These are phyloP conservation scores for Globicephala melas DNA, from an alignment of 2,113 vertebrate genomes.

Conservation along the genomic window DNA sequence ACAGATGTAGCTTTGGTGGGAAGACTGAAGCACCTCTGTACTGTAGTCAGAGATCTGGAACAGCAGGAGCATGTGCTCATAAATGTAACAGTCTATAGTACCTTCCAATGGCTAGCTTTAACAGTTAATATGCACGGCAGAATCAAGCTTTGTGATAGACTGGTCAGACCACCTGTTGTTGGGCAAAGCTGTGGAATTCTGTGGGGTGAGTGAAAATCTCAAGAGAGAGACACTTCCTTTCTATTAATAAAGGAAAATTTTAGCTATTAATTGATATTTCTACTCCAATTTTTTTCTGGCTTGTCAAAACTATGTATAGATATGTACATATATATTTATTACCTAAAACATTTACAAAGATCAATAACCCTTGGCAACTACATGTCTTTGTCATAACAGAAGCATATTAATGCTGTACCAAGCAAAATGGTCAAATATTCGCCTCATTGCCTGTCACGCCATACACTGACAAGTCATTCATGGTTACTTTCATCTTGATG, in stretches of 20 bases:
- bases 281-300: background rate
- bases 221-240: background rate
- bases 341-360: background rate
- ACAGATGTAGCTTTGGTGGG: background rate
- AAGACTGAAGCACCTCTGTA: background rate
- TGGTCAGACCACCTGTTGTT: background rate
- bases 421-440: background rate
- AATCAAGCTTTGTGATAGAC: background rate
- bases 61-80: background rate
- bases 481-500: background rate
- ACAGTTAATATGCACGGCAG: background rate
- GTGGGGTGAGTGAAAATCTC: background rate
- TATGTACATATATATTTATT: background rate
- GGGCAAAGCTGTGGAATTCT: background rate
- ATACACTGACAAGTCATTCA: background rate
- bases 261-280: background rate
- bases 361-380: background rate
- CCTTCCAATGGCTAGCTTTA: background rate
- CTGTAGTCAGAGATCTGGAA: background rate
- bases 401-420: background rate
- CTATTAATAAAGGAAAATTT: background rate
- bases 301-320: background rate
- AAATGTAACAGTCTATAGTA: background rate
- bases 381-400: background rate
- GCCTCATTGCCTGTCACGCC: background rate